phyloP scores from a whole-genome alignment of 2,113 vertebrate genomes.

The Osmerus mordax region DNA sequence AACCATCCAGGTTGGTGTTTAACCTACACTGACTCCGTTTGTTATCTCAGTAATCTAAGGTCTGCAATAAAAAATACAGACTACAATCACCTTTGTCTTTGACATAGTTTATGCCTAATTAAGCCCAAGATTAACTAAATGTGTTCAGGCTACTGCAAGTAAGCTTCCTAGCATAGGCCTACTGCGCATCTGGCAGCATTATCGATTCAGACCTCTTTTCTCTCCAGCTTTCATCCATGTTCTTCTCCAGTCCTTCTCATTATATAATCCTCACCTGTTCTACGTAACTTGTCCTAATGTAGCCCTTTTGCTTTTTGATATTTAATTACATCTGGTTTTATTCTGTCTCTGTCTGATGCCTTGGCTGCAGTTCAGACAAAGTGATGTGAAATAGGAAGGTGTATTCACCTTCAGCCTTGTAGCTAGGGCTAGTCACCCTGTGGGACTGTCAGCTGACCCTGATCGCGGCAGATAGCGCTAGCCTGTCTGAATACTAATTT shows the following conservation, averaged over 20 bases:
- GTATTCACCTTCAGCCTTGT: conserved; percentile 20
- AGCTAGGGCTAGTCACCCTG: conserved; percentile 1
- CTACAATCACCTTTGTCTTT: too few species aligned
- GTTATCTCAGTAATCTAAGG: neutral
- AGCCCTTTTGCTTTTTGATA: neutral
- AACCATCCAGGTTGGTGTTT: neutral
- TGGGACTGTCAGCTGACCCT: conserved; percentile 30
- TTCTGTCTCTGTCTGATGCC: conserved; percentile 7
- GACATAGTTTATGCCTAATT: too few species aligned
- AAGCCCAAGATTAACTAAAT: neutral
- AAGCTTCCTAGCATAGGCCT: too few species aligned
- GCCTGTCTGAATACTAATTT: conserved; percentile 38
- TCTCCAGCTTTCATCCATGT: too few species aligned
- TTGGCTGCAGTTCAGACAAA: conserved; percentile 9
- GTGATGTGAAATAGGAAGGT: conserved; percentile 14
- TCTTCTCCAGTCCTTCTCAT: neutral
- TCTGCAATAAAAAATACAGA: neutral
- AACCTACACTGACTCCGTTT: neutral
- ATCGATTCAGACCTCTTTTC: too few species aligned
- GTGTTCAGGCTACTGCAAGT: neutral
- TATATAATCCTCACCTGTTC: neutral
- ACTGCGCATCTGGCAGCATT: too few species aligned
- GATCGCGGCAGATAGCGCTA: neutral
- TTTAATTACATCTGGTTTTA: conserved; percentile 7
- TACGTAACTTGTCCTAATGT: too few species aligned